These are phyloP conservation scores for Cetonia aurata DNA, from an alignment of 2,888 invertebrate species.

Conservation along the genomic window DNA sequence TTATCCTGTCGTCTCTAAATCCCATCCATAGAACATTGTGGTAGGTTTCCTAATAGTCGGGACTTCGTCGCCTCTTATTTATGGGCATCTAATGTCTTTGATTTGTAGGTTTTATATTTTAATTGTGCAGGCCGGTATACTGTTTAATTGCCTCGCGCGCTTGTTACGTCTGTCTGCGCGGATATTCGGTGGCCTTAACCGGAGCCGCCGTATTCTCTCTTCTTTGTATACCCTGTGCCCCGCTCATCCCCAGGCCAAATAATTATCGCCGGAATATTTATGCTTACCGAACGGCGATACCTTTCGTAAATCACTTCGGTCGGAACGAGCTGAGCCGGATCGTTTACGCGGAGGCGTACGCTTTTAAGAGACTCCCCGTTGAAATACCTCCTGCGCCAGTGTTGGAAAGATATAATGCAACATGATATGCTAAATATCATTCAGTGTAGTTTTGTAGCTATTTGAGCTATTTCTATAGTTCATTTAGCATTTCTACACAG, in stretches of 20 bases:
- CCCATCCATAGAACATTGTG: constrained; percentile 11
- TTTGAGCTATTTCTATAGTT: background rate
- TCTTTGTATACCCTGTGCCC: constrained; percentile 37
- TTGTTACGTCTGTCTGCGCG: constrained; percentile 38
- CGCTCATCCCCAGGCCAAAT: constrained; percentile 36
- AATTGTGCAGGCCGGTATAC: constrained; percentile 38
- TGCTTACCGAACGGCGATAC: constrained; percentile 32
- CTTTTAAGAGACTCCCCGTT: constrained; percentile 15
- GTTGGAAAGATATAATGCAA: background rate
- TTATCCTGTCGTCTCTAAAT: background rate
- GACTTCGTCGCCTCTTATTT: constrained; percentile 34
- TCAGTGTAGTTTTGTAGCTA: too few relatives aligned
- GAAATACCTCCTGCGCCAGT: constrained; percentile 21
- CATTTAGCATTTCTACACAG: background rate
- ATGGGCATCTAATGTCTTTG: constrained; percentile 33
- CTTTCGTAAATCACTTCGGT: constrained; percentile 37
- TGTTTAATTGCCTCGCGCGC: constrained; percentile 40
- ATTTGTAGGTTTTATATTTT: constrained; percentile 43
- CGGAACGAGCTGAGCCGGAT: constrained; percentile 23
- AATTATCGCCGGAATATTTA: constrained; percentile 42
- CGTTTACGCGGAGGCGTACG: constrained; percentile 34
- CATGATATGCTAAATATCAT: too few relatives aligned
- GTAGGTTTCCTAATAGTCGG: constrained; percentile 24
- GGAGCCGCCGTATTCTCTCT: constrained; percentile 31
- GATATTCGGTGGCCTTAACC: constrained; percentile 38